phyloP scores from a whole-genome alignment of 2,888 invertebrate genomes.

The Eretmocerus hayati region DNA sequence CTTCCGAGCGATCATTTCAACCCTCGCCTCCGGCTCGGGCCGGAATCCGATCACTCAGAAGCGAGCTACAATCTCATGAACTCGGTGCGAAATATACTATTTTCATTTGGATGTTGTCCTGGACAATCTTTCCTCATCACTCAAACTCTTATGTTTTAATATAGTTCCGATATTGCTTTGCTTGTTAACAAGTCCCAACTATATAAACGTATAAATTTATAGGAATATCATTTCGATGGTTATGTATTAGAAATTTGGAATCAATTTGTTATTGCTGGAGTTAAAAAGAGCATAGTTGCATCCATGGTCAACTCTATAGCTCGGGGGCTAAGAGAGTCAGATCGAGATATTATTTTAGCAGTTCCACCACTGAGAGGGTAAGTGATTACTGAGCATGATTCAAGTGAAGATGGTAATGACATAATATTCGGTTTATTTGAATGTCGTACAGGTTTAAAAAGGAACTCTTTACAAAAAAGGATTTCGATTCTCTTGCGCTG shows the following conservation, averaged over 20 bases:
- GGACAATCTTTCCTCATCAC: too few relatives aligned
- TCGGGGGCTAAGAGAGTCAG: conserved; percentile 43
- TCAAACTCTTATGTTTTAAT: too few relatives aligned
- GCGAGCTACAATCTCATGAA: too few relatives aligned
- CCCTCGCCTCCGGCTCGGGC: too few relatives aligned
- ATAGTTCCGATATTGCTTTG: too few relatives aligned
- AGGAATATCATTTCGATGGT: conserved; percentile 80
- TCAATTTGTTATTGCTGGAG: conserved; percentile 63
- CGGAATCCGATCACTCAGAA: too few relatives aligned
- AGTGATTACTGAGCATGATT: neutral
- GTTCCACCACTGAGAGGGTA: conserved; percentile 70
- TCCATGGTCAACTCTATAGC: conserved; percentile 61
- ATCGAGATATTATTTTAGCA: conserved; percentile 64
- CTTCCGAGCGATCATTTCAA: too few relatives aligned
- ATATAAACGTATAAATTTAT: too few relatives aligned
- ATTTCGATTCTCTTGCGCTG: conserved; percentile 71
- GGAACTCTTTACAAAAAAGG: conserved; percentile 65
- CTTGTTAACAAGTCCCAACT: too few relatives aligned
- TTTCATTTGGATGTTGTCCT: too few relatives aligned
- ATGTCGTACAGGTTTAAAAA: conserved; percentile 24
- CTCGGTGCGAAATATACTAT: too few relatives aligned
- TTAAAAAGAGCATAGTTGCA: conserved; percentile 53
- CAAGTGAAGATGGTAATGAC: neutral
- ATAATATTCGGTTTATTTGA: neutral
- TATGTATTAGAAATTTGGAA: conserved; percentile 87